A percentile compares a stretch with the other conserved stretches of the same genome.
Conservation (phyloP, 1,140 invertebrate species). For the Agraylea sexmaculata region DNA sequence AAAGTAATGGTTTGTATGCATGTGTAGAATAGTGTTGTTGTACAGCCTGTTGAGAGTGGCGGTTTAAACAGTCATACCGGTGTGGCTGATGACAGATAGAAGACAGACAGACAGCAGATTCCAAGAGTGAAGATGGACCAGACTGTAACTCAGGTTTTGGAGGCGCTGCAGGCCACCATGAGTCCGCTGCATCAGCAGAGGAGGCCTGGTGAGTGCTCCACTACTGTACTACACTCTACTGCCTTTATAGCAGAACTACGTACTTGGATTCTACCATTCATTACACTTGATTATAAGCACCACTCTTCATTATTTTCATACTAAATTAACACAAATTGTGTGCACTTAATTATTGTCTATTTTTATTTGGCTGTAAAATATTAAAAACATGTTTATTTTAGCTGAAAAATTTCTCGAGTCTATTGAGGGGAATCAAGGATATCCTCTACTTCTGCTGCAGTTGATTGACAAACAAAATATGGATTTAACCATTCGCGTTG, state of each 20-base stretch:
- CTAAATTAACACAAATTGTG: too few species aligned
- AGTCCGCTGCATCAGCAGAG: constrained; percentile 69
- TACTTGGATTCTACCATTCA: constrained; percentile 7
- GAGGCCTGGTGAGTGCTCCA: constrained; percentile 72
- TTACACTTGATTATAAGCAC: constrained; percentile 7
- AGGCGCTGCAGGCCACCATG: constrained; percentile 85
- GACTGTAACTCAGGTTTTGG: too few species aligned
- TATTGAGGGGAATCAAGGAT: constrained; percentile 84
- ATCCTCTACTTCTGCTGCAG: constrained; percentile 73
- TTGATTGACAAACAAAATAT: constrained; percentile 69
- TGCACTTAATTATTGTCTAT: constrained; percentile 1
- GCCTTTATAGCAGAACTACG: too few species aligned
- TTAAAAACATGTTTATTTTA: constrained; percentile 36
- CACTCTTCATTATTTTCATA: constrained; percentile 2
- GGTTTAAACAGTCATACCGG: too few species aligned
- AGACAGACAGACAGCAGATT: too few species aligned
- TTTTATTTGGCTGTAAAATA: constrained; percentile 1
- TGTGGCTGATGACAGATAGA: too few species aligned
- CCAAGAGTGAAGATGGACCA: too few species aligned
- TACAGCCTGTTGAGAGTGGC: too few species aligned
- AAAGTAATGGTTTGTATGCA: too few species aligned
- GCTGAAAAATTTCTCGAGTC: constrained; percentile 89
- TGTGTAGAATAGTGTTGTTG: too few species aligned
- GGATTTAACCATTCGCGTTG: constrained; percentile 70
- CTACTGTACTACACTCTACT: too few species aligned